Evolutionary conservation across 2,888 invertebrate species (phyloP).

Genomic region (Dilophus febrilis): DNA sequence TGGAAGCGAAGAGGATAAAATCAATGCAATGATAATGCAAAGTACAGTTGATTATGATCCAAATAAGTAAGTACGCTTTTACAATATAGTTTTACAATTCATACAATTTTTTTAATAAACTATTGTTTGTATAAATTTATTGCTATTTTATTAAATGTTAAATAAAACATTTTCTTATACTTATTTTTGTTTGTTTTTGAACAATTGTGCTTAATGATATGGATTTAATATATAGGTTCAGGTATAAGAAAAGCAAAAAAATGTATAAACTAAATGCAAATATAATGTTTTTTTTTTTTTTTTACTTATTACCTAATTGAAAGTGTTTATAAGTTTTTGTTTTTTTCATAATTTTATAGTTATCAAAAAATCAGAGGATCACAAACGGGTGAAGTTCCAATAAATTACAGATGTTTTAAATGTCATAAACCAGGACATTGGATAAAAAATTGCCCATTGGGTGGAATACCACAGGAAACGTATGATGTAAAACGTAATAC

Average conservation of each 20-base stretch:
- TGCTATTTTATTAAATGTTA: not conserved
- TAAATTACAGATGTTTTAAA: slow-evolving; percentile 85
- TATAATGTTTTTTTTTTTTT: no score
- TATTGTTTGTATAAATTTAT: not conserved
- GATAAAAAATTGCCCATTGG: slow-evolving; percentile 86
- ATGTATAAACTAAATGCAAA: not conserved
- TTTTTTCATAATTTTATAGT: slow-evolving; percentile 36
- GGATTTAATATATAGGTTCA: not conserved
- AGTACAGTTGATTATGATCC: slow-evolving; percentile 95
- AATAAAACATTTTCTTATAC: not conserved
- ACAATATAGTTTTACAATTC: not conserved
- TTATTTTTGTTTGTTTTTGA: not conserved
- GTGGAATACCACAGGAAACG: slow-evolving; percentile 20
- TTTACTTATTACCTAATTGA: not conserved
- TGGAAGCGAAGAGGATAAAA: slow-evolving; percentile 93
- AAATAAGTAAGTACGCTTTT: slow-evolving; percentile 60
- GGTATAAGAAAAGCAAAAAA: not conserved
- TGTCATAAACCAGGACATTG: slow-evolving; percentile 93
- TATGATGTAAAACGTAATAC: slow-evolving; percentile 79
- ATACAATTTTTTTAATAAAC: not conserved
- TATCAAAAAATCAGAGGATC: slow-evolving; percentile 79
- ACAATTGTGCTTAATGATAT: not conserved
- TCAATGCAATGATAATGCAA: slow-evolving; percentile 93
- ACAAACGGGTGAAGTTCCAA: slow-evolving; percentile 76
- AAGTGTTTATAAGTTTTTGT: slow-evolving; percentile 1